Evolutionary conservation across 1,140 invertebrate species (phyloP), one percentile per base, ranked within the genome.

Genomic region (Apis dorsata): DNA sequence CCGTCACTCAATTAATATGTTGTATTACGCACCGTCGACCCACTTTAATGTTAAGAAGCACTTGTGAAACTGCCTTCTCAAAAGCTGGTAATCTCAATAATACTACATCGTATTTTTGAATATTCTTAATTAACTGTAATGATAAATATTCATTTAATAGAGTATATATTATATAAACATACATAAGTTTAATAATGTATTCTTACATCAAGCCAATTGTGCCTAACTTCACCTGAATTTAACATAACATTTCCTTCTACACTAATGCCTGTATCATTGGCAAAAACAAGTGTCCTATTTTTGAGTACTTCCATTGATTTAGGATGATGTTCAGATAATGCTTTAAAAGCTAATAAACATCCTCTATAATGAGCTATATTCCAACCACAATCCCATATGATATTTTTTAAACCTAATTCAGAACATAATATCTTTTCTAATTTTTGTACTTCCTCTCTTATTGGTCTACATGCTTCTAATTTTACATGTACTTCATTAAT

Each of bases 171-270:
- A 17, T 17, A n/a, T 71, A 73, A 70, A 51, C n/a, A 13, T 55
- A 60, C 65, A 79, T 57, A 79, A 63, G 60, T 72, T 82, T 69
- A 77, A 63, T 53, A 79, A 62, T 66, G 24, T 70, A 62, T 68
- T 93, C 95, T 95, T 94, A 97, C 96, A 93, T 98, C 97, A 69
- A 98, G 94, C 98, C 98, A 98, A 94, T 98, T 98, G 90, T 97
- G 96, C 77, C 97, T 94, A 49, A 98, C 98, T 95, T 98, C 98
- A 19, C 97, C 97, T 84, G 97, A 98, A 92, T 97, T 98, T 1
- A 99, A 95, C 94, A 97, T 97, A 28, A 99, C 96, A 90, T 97
- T 96, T 4, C 98, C 98, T 90, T 98, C 97, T 62, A 98, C 94
- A 91, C 96, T 97, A 10, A 99, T 96, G 21, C 98, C 98, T 44